phyloP scores from a whole-genome alignment of 2,797 vertebrate species.

The Macroramphosus scolopax region DNA sequence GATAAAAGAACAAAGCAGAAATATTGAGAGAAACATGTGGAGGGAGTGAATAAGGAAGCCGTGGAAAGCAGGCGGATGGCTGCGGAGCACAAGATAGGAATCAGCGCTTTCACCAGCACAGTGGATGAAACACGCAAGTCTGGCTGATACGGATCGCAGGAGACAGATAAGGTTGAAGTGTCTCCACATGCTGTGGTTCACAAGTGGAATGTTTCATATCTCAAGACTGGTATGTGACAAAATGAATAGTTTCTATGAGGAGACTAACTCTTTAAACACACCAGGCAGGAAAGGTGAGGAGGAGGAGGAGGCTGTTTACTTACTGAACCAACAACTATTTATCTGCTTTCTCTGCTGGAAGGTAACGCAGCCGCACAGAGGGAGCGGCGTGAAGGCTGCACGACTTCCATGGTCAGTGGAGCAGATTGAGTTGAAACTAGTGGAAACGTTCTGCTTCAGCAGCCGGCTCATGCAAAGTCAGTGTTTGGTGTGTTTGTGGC shows the following conservation, averaged over 20 bases:
- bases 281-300: no score
- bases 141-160: conserved; percentile 25
- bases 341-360: no score
- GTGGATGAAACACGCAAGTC: conserved; percentile 30
- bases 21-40: conserved; percentile 10
- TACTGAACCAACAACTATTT: no score
- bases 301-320: no score
- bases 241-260: conserved; percentile 7
- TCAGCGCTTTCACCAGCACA: conserved; percentile 34
- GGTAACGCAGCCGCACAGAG: no score
- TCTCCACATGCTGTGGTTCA: conserved; percentile 49
- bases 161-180: conserved; percentile 51
- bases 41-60: conserved; percentile 15
- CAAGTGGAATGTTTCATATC: conserved; percentile 13
- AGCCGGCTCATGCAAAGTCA: no score
- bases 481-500: no score
- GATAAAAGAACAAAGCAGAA: conserved; percentile 3
- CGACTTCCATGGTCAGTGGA: no score
- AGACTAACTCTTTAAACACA: no score
- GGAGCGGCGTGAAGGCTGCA: no score
- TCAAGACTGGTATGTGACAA: conserved; percentile 21
- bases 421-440: no score
- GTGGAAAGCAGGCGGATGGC: conserved; percentile 18
- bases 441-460: no score
- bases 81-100: conserved; percentile 39